Conservation (phyloP, 1,140 invertebrate species). For the Theocolax elegans region DNA sequence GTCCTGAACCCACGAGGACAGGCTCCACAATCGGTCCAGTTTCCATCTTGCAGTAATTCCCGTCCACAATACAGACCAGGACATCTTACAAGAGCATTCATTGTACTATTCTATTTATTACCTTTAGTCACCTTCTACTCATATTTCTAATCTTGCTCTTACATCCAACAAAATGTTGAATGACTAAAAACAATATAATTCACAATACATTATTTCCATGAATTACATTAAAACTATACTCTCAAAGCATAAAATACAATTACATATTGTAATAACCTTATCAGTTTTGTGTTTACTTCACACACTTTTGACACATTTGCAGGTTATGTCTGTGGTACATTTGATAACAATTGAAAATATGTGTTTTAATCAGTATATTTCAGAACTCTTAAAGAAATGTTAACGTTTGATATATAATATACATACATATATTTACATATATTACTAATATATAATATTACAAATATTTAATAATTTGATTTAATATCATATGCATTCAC, state of each 20-base stretch:
- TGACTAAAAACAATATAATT: background rate
- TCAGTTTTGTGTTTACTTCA: too few species aligned
- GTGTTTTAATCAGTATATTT: background rate
- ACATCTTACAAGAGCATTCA: constrained; percentile 66
- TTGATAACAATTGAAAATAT: too few species aligned
- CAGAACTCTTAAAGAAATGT: background rate
- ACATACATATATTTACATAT: background rate
- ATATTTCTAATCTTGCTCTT: constrained; percentile 22
- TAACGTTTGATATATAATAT: background rate
- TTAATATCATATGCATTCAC: background rate
- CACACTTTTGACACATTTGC: background rate
- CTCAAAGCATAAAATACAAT: too few species aligned
- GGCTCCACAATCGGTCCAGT: constrained; percentile 83
- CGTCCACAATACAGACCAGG: constrained; percentile 90
- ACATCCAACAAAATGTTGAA: background rate
- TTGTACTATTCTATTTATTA: constrained; percentile 14
- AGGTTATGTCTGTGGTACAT: constrained; percentile 47
- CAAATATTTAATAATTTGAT: background rate
- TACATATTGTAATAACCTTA: too few species aligned
- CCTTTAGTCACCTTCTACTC: constrained; percentile 17
- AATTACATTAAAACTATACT: background rate
- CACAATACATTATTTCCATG: background rate
- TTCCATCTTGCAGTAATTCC: constrained; percentile 72
- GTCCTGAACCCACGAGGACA: constrained; percentile 85
- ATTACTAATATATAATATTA: background rate